Percentiles rank a stretch among this genome's conserved stretches.
phyloP scores from a whole-genome alignment of 1,140 invertebrate genomes.

The Aphidius gifuensis region DNA sequence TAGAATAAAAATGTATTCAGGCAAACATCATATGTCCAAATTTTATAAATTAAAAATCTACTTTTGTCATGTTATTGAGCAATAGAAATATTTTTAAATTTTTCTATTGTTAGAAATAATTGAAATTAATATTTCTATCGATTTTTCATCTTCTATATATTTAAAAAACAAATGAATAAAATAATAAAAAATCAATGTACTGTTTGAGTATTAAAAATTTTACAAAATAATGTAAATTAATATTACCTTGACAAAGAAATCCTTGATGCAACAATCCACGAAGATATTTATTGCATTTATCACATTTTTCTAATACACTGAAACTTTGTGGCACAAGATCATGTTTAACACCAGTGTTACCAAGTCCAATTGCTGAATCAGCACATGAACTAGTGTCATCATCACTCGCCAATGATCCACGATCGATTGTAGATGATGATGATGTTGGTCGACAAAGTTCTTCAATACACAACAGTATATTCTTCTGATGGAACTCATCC shows the following conservation, averaged over 20 bases:
- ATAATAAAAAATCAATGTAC: not conserved
- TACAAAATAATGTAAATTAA: too few species aligned
- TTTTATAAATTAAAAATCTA: too few species aligned
- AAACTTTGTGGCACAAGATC: constrained; percentile 68
- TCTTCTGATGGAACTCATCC: constrained; percentile 74
- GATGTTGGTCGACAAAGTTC: constrained; percentile 60
- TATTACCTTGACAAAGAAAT: constrained; percentile 68
- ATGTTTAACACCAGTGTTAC: constrained; percentile 35
- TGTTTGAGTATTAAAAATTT: too few species aligned
- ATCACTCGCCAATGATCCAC: constrained; percentile 20
- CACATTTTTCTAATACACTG: constrained; percentile 67
- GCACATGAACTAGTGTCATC: constrained; percentile 25
- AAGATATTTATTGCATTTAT: constrained; percentile 74
- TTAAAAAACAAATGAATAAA: constrained; percentile 7
- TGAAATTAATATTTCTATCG: too few species aligned
- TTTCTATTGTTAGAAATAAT: too few species aligned
- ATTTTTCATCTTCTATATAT: not conserved
- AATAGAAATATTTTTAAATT: too few species aligned
- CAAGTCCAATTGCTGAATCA: constrained; percentile 25
- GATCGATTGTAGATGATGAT: constrained; percentile 15
- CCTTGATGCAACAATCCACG: constrained; percentile 71
- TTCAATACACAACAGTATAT: constrained; percentile 69
- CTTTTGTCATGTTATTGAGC: too few species aligned
- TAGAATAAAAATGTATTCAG: too few species aligned
- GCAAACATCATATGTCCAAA: too few species aligned